These are phyloP conservation scores for Autographa pulchrina DNA, from an alignment of 2,888 invertebrate species.

Conservation along the genomic window DNA sequence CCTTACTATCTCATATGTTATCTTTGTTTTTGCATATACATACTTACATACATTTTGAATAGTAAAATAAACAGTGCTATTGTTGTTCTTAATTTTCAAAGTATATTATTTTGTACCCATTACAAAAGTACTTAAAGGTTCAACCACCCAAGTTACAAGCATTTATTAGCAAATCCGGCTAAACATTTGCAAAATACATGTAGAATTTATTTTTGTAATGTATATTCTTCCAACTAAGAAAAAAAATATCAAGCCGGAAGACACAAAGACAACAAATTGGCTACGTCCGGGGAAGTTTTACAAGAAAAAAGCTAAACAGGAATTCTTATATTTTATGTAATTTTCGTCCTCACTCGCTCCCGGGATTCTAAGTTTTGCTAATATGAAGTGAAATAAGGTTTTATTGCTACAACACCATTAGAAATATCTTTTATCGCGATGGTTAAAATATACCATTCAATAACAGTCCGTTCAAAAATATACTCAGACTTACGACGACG, in stretches of 20 bases:
- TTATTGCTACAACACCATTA: too few species aligned
- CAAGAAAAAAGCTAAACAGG: not conserved
- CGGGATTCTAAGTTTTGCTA: not conserved
- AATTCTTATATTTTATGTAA: not conserved
- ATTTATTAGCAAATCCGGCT: not conserved
- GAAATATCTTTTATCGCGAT: not conserved
- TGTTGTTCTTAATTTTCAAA: too few species aligned
- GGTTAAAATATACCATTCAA: not conserved
- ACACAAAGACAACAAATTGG: constrained; percentile 1
- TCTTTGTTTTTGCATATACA: too few species aligned
- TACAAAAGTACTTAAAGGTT: not conserved
- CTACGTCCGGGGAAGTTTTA: not conserved
- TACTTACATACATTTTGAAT: too few species aligned
- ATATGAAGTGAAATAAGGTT: too few species aligned
- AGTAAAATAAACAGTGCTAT: too few species aligned
- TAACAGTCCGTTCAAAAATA: not conserved
- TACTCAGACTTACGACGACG: not conserved
- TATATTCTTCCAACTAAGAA: not conserved
- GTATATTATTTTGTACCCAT: too few species aligned
- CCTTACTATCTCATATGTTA: too few species aligned
- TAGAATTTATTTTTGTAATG: not conserved
- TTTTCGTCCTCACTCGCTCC: not conserved
- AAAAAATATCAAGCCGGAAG: constrained; percentile 1
- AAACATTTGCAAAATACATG: not conserved
- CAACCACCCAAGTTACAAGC: not conserved